Evolutionary conservation across 2,113 vertebrate species (phyloP).

Genomic region (Galemys pyrenaicus): DNA sequence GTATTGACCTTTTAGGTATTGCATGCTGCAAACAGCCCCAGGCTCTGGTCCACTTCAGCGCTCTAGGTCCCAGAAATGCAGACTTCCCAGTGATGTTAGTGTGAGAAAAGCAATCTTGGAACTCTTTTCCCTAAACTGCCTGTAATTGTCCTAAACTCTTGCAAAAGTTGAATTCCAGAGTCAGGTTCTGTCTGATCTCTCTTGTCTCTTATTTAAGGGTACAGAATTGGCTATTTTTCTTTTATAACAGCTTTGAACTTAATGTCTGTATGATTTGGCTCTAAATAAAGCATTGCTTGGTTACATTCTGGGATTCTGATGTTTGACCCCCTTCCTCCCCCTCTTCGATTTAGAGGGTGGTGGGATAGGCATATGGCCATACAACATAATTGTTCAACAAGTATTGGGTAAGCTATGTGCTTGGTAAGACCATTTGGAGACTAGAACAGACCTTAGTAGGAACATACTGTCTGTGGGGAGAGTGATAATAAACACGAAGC

Average conservation of each 20-base stretch:
- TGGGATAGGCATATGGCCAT: background rate
- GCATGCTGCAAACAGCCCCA: background rate
- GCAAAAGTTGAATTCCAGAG: background rate
- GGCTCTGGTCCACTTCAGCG: background rate
- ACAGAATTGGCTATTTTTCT: background rate
- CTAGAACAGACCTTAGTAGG: background rate
- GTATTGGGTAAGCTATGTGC: background rate
- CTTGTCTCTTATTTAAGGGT: background rate
- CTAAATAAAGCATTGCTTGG: background rate
- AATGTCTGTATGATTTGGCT: background rate
- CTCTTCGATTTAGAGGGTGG: background rate
- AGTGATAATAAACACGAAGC: background rate
- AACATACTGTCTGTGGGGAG: background rate
- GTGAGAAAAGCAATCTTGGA: background rate
- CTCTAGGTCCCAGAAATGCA: background rate
- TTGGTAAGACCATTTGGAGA: background rate
- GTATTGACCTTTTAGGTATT: background rate
- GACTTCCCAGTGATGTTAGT: background rate
- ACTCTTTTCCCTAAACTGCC: background rate
- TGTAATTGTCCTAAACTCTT: background rate
- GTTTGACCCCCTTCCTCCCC: background rate
- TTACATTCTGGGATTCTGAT: background rate
- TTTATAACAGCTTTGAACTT: background rate
- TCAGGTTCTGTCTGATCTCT: background rate
- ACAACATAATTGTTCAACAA: background rate